Evolutionary conservation across 1,140 invertebrate genomes (phyloP).

Genomic region (Trichoplusia ni): DNA sequence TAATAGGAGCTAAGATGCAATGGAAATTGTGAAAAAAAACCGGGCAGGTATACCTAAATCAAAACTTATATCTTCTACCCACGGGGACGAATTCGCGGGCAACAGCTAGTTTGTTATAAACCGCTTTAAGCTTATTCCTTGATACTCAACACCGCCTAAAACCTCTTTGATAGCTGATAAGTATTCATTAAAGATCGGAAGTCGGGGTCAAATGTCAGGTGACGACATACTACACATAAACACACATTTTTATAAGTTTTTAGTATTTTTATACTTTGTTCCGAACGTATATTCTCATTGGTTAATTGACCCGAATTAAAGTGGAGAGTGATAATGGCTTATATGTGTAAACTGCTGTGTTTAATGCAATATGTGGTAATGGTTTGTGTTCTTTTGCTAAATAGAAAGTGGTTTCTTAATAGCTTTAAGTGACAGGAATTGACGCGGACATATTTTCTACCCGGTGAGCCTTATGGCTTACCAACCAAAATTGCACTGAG

Average conservation of each 20-base stretch:
- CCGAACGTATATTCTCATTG: background rate
- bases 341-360: background rate
- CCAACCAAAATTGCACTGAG: no score
- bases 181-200: conserved; percentile 27
- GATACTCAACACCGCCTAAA: background rate
- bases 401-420: no score
- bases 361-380: no score
- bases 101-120: background rate
- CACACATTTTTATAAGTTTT: conserved; percentile 3
- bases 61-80: no score
- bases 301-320: background rate
- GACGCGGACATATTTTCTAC: no score
- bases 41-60: no score
- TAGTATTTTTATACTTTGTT: background rate
- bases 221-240: background rate
- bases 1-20: no score
- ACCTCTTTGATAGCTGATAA: background rate
- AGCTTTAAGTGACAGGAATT: no score
- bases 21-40: no score
- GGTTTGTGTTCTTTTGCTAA: no score
- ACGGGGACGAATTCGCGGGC: no score
- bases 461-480: no score
- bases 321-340: background rate
- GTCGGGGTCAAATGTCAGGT: conserved; percentile 31
- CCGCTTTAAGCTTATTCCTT: background rate